phyloP scores from a whole-genome alignment of 2,113 vertebrate genomes.

The Calypte anna region DNA sequence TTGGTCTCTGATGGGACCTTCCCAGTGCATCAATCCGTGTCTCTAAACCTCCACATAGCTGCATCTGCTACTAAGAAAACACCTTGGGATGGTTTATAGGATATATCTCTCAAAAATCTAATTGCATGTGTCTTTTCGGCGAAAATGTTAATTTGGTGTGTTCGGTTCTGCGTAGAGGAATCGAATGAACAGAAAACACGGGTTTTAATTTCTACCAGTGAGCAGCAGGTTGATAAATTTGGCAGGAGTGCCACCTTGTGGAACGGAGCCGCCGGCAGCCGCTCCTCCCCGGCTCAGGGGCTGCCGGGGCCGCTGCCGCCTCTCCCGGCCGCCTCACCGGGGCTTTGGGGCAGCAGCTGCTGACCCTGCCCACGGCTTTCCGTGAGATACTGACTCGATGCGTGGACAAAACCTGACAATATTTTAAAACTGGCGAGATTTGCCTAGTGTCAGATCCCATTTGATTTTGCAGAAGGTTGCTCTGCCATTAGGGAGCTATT shows the following conservation, averaged over 20 bases:
- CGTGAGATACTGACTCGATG: rapidly evolving
- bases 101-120: rapidly evolving
- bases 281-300: background rate
- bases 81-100: rapidly evolving
- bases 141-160: rapidly evolving
- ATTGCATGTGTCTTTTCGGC: rapidly evolving
- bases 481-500: rapidly evolving
- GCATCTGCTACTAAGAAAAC: rapidly evolving
- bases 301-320: no score
- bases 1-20: background rate
- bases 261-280: background rate
- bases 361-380: rapidly evolving
- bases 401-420: rapidly evolving
- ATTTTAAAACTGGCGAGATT: rapidly evolving
- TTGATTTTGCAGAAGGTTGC: background rate
- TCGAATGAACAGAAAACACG: rapidly evolving
- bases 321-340: no score
- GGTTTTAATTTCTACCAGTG: rapidly evolving
- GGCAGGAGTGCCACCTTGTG: constrained; percentile 9
- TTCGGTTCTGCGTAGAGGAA: rapidly evolving
- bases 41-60: background rate
- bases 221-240: background rate
- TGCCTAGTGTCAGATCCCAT: rapidly evolving
- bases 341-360: no score
- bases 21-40: no score